phyloP scores from a whole-genome alignment of 2,888 invertebrate species.

The Choreutis nemorana region DNA sequence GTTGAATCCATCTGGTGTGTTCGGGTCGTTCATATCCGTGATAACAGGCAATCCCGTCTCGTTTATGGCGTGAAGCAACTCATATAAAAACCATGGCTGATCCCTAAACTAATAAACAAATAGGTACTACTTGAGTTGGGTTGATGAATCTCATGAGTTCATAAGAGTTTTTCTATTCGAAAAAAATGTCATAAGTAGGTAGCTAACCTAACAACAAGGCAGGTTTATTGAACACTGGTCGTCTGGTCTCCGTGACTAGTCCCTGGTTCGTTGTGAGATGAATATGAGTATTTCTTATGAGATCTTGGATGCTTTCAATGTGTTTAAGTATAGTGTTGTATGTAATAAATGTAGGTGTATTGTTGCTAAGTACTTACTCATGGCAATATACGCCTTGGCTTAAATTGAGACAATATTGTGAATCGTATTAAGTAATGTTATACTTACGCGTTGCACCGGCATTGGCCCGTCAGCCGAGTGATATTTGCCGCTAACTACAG shows the following conservation, averaged over 20 bases:
- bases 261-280: no score
- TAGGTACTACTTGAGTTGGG: no score
- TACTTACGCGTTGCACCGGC: constrained; percentile 51
- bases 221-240: no score
- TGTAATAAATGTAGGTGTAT: background rate
- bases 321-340: constrained; percentile 1
- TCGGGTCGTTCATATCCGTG: constrained; percentile 66
- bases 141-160: no score
- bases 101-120: constrained; percentile 57
- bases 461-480: constrained; percentile 66
- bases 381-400: background rate
- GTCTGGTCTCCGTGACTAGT: no score
- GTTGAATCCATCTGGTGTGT: constrained; percentile 67
- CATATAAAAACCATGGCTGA: constrained; percentile 58
- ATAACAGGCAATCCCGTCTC: constrained; percentile 63
- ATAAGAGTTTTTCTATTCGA: no score
- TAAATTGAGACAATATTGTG: background rate
- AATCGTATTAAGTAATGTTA: no score
- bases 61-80: constrained; percentile 61
- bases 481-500: constrained; percentile 54
- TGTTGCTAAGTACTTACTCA: background rate
- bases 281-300: no score
- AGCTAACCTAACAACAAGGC: no score
- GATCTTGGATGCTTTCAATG: no score
- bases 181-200: no score